Evolutionary conservation across 1,140 invertebrate genomes (phyloP), one percentile per base, ranked within the genome.

Genomic region (Neodiprion pinetum): DNA sequence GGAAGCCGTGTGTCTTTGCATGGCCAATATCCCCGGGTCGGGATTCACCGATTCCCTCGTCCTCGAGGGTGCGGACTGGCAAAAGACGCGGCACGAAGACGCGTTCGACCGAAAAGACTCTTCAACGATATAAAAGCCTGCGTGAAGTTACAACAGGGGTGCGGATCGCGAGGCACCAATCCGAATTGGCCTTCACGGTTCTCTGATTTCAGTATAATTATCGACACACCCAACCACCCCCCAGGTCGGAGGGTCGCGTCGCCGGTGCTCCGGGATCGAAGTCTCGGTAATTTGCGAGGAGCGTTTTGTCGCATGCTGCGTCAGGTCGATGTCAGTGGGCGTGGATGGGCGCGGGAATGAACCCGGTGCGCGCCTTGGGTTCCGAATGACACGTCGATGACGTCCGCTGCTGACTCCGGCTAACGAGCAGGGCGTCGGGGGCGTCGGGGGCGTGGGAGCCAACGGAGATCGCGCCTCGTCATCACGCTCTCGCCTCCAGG

Each of bases 301-400:
- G 79, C 72, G 80, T 76, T 71, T 71, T 50, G 70, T 71, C 80
- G 71, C 77, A 74, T 85, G 84, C 86, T 85, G 84, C 80, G 85
- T 87, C 86, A 85, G 87, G 81, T 79, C 83, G 81, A 84, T 85
- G 81, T 78, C 80, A 79, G 82, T 80, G 84, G 84, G 82, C 80
- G 81, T 82, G 79, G 74, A 71, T 50, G 50, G 65, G 76, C 69
- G 78, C 80, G 83, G 80, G 71, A 75, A 71, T 77, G 77, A 78
- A 61, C 53, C 69, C 77, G 61, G 73, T 61, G 77, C 74, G 78
- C 76, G 75, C 73, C 76, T 74, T 71, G 73, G 71, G 79, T 83
- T 61, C 83, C 82, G 84, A 87, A 88, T 88, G 88, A 88, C 87
- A 88, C 83, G 83, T 86, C 86, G 88, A 89, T 88, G 88, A 89